Conservation (phyloP, 1,140 invertebrate genomes). For the Pygmarrhopalites habei region DNA sequence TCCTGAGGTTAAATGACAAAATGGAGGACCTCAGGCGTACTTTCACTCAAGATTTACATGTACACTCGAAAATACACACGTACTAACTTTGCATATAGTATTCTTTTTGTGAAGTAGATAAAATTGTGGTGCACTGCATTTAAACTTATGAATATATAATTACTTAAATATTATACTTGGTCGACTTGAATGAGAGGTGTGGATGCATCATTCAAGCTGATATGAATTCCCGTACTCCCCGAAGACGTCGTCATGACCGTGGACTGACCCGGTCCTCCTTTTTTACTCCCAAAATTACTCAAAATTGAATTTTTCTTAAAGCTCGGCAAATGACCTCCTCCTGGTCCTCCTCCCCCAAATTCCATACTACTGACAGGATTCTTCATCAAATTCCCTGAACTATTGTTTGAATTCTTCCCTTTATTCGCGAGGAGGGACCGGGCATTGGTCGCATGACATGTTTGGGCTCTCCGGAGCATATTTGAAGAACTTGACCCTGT, state of each 20-base stretch:
- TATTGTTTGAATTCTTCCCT: slow-evolving; percentile 4
- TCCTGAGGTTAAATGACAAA: no score
- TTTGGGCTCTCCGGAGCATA: not conserved
- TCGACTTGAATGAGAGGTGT: slow-evolving; percentile 34
- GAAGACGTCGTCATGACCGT: not conserved
- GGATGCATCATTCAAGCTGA: slow-evolving; percentile 29
- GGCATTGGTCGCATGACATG: not conserved
- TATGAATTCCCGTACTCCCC: slow-evolving; percentile 22
- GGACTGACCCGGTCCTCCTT: not conserved
- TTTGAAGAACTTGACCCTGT: not conserved
- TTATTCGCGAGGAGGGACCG: not conserved
- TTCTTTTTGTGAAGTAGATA: no score
- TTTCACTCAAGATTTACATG: no score
- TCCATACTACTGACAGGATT: not conserved
- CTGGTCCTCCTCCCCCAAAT: not conserved
- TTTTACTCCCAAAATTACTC: not conserved
- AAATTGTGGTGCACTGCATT: no score
- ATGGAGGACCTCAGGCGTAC: no score
- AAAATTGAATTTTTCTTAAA: not conserved
- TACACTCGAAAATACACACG: no score
- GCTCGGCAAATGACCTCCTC: not conserved
- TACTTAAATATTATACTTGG: slow-evolving; percentile 7
- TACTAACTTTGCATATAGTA: no score
- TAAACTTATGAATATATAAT: no score
- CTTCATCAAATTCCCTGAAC: slow-evolving; percentile 5